Percentiles rank a stretch among this genome's conserved stretches.
Conservation (phyloP, 2,888 invertebrate species). For the Idaea biselata region DNA sequence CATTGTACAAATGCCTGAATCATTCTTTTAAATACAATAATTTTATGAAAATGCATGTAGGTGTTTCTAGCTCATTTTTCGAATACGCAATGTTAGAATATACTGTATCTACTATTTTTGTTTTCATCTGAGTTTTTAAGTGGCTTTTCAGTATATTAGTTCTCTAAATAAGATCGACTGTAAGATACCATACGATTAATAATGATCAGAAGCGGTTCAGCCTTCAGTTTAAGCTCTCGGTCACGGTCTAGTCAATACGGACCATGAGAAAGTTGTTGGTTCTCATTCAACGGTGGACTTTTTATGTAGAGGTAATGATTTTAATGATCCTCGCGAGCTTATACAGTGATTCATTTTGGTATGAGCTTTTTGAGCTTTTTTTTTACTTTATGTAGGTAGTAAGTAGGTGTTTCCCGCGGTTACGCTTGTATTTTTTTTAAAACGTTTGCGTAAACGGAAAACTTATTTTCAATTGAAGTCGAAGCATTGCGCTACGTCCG, state of each 20-base stretch:
- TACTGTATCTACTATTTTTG: too few species aligned
- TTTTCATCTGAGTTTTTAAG: too few species aligned
- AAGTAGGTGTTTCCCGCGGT: neutral
- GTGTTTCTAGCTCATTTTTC: too few species aligned
- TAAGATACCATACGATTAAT: neutral
- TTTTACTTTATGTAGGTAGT: neutral
- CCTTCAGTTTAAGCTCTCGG: neutral
- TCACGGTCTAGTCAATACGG: neutral
- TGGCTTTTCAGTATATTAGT: neutral
- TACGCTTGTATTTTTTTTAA: neutral
- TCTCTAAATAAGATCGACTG: neutral
- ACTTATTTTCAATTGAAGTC: too few species aligned
- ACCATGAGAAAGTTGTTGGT: neutral
- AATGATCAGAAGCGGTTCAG: neutral
- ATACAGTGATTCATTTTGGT: neutral
- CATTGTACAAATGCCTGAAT: too few species aligned
- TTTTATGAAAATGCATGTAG: too few species aligned
- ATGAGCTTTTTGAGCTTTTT: neutral
- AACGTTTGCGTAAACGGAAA: too few species aligned
- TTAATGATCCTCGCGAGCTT: neutral
- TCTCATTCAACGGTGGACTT: neutral
- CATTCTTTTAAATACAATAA: too few species aligned
- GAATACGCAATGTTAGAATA: too few species aligned
- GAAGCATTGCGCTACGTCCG: too few species aligned
- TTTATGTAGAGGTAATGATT: neutral